These are phyloP conservation scores for Cuniculus paca DNA, from an alignment of 2,797 vertebrate species.

Conservation along the genomic window DNA sequence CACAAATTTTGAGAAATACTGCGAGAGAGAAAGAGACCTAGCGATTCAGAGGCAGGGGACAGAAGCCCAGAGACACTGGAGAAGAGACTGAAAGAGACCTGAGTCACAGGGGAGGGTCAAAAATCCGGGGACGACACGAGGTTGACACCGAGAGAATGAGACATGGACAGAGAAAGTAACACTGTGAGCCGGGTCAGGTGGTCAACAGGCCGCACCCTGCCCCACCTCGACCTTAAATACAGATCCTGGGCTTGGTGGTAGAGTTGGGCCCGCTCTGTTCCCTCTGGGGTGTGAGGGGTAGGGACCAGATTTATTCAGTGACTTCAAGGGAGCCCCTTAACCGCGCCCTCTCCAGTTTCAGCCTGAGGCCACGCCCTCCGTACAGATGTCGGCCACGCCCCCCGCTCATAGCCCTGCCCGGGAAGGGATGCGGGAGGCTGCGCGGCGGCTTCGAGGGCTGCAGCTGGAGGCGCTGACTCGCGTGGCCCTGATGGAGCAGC, in stretches of 20 bases:
- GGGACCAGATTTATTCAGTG: neutral
- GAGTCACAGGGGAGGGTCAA: neutral
- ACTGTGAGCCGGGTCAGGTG: neutral
- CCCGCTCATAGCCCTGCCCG: accelerated
- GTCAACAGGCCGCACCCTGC: neutral
- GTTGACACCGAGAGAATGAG: neutral
- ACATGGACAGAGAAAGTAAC: neutral
- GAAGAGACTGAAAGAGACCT: neutral
- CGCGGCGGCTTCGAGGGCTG: constrained; percentile 65
- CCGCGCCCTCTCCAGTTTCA: constrained; percentile 2
- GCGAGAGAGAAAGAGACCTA: neutral
- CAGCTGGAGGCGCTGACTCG: constrained; percentile 81
- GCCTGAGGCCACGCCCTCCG: constrained; percentile 28
- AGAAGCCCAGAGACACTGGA: neutral
- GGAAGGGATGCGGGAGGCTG: constrained; percentile 51
- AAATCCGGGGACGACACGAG: neutral
- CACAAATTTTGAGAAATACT: neutral
- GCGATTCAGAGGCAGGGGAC: neutral
- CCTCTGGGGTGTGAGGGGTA: neutral
- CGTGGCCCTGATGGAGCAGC: constrained; percentile 89
- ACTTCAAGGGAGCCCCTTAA: accelerated
- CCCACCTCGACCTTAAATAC: neutral
- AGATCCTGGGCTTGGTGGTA: neutral
- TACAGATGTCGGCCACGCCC: neutral
- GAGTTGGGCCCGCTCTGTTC: neutral